Percentiles rank a stretch among this genome's conserved stretches.
These are phyloP conservation scores for Ursus arctos DNA, from an alignment of 2,113 vertebrate genomes.

Conservation along the genomic window DNA sequence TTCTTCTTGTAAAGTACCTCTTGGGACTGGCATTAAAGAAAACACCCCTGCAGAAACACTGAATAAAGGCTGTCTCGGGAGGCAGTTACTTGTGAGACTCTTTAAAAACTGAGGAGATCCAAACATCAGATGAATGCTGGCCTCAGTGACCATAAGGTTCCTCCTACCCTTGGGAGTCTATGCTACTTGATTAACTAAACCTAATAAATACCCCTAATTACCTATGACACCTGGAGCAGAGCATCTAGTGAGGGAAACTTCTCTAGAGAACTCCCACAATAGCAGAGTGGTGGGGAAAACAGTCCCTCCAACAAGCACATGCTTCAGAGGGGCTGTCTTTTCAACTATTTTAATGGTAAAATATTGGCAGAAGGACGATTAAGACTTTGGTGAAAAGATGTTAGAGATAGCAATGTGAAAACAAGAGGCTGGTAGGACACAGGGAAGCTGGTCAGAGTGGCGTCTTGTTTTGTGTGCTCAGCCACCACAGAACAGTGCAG, in stretches of 20 bases:
- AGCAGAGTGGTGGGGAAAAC: neutral
- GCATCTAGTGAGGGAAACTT: neutral
- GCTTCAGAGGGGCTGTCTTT: neutral
- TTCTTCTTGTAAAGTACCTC: constrained; percentile 32
- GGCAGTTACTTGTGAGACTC: neutral
- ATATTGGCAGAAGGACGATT: neutral
- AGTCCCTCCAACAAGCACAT: neutral
- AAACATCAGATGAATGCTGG: neutral
- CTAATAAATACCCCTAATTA: constrained; percentile 11
- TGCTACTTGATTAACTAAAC: neutral
- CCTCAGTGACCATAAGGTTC: neutral
- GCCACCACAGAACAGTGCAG: neutral
- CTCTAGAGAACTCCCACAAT: neutral
- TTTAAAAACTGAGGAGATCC: neutral
- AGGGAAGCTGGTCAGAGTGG: neutral
- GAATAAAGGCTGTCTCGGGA: neutral
- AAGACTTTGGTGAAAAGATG: constrained; percentile 21
- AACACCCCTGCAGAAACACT: neutral
- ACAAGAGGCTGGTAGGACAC: neutral
- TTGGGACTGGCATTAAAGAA: neutral
- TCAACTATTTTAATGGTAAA: neutral
- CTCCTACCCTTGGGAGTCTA: neutral
- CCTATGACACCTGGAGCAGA: neutral
- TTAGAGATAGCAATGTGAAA: neutral
- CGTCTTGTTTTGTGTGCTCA: neutral